These are phyloP conservation scores for Allygus modestus DNA, from an alignment of 2,888 invertebrate genomes.

Conservation along the genomic window DNA sequence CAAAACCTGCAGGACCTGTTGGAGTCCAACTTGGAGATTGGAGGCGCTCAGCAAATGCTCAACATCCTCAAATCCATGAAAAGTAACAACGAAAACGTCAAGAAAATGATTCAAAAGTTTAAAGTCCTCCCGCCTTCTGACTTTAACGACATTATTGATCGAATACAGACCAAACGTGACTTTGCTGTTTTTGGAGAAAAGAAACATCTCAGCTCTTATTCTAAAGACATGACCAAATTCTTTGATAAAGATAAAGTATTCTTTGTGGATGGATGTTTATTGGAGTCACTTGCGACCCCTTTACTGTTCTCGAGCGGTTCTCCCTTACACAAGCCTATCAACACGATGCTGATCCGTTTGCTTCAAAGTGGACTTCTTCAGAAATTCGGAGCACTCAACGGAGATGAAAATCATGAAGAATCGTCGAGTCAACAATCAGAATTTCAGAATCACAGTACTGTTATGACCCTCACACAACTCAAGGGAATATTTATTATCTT, in stretches of 20 bases:
- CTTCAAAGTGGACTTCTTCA: conserved; percentile 59
- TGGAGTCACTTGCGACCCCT: conserved; percentile 58
- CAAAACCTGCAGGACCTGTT: conserved; percentile 67
- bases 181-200: conserved; percentile 66
- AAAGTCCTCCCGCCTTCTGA: conserved; percentile 65
- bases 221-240: conserved; percentile 52
- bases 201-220: conserved; percentile 53
- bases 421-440: background rate
- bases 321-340: conserved; percentile 54
- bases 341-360: conserved; percentile 53
- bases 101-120: conserved; percentile 65
- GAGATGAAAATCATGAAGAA: conserved; percentile 2
- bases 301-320: conserved; percentile 58
- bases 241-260: conserved; percentile 54
- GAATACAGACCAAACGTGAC: conserved; percentile 62
- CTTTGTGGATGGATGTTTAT: conserved; percentile 59
- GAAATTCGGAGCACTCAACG: conserved; percentile 12
- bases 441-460: background rate
- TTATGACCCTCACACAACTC: conserved; percentile 13
- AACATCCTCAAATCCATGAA: conserved; percentile 66
- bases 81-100: conserved; percentile 64
- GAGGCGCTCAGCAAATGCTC: conserved; percentile 68
- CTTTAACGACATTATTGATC: conserved; percentile 63
- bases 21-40: conserved; percentile 68
- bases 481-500: conserved; percentile 32